Evolutionary conservation across 2,797 vertebrate species (phyloP).

Genomic region (Xenopus petersii): DNA sequence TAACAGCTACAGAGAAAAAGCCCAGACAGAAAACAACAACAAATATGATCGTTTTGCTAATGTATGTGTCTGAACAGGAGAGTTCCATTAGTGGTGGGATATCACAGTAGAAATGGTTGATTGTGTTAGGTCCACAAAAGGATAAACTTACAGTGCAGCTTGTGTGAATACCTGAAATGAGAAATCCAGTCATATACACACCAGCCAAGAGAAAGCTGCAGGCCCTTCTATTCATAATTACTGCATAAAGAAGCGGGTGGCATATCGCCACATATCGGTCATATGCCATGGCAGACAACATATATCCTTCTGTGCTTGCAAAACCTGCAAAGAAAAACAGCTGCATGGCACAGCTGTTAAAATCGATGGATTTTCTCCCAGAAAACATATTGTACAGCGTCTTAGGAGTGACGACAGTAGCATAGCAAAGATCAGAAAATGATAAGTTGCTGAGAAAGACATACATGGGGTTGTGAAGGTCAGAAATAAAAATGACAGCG

Average conservation of each 20-base stretch:
- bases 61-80: not conserved
- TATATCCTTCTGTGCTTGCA: constrained; percentile 48
- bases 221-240: constrained; percentile 39
- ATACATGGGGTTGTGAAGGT: constrained; percentile 54
- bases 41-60: constrained; percentile 3
- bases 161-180: constrained; percentile 21
- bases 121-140: constrained; percentile 5
- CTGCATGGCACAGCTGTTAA: constrained; percentile 41
- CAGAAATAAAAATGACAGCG: constrained; percentile 42
- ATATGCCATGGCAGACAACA: constrained; percentile 53
- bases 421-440: constrained; percentile 52
- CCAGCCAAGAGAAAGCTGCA: constrained; percentile 41
- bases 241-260: constrained; percentile 45
- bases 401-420: constrained; percentile 48
- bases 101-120: constrained; percentile 9
- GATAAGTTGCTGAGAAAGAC: constrained; percentile 40
- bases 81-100: constrained; percentile 8
- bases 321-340: constrained; percentile 48
- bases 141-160: not conserved
- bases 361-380: constrained; percentile 42
- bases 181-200: constrained; percentile 42
- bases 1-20: not conserved
- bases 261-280: constrained; percentile 52
- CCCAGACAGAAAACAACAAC: constrained; percentile 5
- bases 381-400: constrained; percentile 50